Evolutionary conservation across 2,113 vertebrate species (phyloP).

Genomic region (Nyctereutes procyonoides): DNA sequence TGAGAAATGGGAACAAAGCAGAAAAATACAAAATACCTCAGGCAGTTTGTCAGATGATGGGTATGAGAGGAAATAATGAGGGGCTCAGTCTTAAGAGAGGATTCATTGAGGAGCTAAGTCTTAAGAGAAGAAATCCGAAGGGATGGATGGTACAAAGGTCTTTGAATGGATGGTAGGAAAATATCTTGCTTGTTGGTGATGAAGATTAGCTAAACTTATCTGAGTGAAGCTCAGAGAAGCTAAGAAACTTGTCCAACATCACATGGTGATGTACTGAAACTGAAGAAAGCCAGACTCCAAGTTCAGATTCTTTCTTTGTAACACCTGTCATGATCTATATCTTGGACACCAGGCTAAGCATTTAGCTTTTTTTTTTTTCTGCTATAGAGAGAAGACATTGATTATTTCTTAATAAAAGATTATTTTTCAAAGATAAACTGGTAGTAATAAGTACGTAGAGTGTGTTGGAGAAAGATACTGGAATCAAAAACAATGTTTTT

Average conservation of each 20-base stretch:
- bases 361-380: slow-evolving; percentile 2
- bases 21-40: neutral
- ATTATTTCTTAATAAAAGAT: neutral
- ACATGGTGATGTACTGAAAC: neutral
- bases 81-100: too few species aligned
- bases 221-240: neutral
- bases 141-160: neutral
- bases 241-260: neutral
- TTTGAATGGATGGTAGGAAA: neutral
- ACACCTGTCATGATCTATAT: neutral
- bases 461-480: neutral
- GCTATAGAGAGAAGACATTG: neutral
- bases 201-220: neutral
- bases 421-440: slow-evolving; percentile 17
- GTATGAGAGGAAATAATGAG: neutral
- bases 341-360: neutral
- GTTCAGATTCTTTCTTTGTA: neutral
- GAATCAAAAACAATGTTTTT: neutral
- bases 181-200: neutral
- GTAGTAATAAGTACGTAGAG: neutral
- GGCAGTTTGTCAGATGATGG: neutral
- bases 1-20: neutral
- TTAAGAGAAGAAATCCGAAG: neutral
- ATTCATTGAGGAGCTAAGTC: neutral
- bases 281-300: neutral